Conservation (phyloP, 2,797 vertebrate species). For the Micropoecilia bifurca region DNA sequence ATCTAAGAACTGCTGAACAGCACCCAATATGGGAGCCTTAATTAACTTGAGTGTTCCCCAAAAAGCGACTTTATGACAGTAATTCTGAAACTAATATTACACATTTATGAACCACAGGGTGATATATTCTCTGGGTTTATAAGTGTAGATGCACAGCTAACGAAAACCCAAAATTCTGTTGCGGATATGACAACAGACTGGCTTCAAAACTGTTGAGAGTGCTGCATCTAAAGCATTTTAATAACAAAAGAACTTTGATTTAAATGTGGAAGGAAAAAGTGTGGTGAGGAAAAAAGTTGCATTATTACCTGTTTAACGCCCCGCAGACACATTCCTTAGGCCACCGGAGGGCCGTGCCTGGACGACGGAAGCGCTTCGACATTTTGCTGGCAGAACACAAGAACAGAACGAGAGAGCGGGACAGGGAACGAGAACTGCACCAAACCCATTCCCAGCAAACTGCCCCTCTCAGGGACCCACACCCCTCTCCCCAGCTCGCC, state of each 20-base stretch:
- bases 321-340: constrained; percentile 99
- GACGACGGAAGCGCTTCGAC: constrained; percentile 98
- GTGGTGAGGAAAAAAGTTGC: background rate
- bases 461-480: constrained; percentile 98
- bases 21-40: background rate
- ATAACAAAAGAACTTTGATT: background rate
- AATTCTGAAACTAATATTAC: background rate
- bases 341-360: constrained; percentile 97
- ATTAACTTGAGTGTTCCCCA: background rate
- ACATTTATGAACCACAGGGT: background rate
- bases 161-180: background rate
- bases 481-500: constrained; percentile 88
- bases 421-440: constrained; percentile 95
- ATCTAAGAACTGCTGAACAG: background rate
- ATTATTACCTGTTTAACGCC: background rate
- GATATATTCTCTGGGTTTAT: background rate
- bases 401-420: constrained; percentile 96
- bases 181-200: no score
- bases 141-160: background rate
- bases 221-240: background rate
- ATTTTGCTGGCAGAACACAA: constrained; percentile 97
- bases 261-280: background rate
- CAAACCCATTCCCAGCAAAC: constrained; percentile 92
- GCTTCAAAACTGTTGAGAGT: background rate
- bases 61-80: background rate